Conservation (phyloP, 1,140 invertebrate genomes). For the Rhopalosiphum maidis region DNA sequence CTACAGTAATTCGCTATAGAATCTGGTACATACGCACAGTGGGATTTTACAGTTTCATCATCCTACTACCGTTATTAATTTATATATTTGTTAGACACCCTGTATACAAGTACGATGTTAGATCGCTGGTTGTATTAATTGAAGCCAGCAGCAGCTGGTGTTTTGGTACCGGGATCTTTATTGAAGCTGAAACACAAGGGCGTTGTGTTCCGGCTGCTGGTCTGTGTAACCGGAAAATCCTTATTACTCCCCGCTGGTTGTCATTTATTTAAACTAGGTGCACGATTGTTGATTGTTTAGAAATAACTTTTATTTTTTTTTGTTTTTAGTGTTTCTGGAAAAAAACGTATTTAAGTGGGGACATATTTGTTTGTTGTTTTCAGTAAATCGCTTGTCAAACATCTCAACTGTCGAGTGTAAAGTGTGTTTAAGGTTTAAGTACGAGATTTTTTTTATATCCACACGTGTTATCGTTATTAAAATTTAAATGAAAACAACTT, state of each 20-base stretch:
- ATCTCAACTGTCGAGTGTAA: not conserved
- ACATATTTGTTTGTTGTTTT: not conserved
- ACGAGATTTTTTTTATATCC: not conserved
- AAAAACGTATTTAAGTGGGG: not conserved
- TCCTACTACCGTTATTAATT: not conserved
- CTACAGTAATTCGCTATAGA: not conserved
- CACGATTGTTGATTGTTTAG: not conserved
- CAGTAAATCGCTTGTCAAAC: not conserved
- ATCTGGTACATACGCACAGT: not conserved
- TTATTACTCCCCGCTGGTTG: slow-evolving; percentile 20
- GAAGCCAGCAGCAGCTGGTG: slow-evolving; percentile 16
- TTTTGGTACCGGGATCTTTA: slow-evolving; percentile 23
- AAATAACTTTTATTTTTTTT: not conserved
- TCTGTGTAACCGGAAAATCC: slow-evolving; percentile 27
- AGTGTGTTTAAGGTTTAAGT: not conserved
- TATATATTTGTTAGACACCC: not conserved
- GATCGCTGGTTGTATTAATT: slow-evolving; percentile 9
- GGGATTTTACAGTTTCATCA: not conserved
- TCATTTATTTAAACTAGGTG: slow-evolving; percentile 29
- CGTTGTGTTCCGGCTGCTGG: slow-evolving; percentile 31
- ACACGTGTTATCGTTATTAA: not conserved
- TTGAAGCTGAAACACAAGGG: slow-evolving; percentile 18
- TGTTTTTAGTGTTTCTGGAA: slow-evolving; percentile 16
- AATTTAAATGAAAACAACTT: not conserved
- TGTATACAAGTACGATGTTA: not conserved